These are phyloP conservation scores for Harpagoxenus sublaevis DNA, from an alignment of 2,888 invertebrate genomes.

Conservation along the genomic window DNA sequence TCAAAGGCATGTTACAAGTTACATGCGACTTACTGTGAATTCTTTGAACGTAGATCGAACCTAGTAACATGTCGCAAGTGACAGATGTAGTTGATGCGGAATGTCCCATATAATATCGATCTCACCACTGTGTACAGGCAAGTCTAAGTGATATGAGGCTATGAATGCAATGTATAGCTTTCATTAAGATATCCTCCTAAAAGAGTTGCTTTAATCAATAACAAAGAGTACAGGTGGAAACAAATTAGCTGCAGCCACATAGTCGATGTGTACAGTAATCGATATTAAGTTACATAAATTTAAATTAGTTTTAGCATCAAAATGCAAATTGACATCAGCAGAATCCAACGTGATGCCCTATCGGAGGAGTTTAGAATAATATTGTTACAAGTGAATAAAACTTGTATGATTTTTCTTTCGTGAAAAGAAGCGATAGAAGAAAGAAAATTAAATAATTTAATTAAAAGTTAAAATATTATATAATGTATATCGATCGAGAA, in stretches of 20 bases:
- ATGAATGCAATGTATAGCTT: constrained; percentile 69
- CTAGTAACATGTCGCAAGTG: constrained; percentile 66
- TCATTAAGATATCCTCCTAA: constrained; percentile 63
- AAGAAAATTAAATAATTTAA: neutral
- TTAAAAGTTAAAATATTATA: neutral
- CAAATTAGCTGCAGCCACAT: constrained; percentile 6
- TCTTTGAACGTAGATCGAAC: constrained; percentile 58
- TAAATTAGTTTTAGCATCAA: neutral
- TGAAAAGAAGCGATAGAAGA: neutral
- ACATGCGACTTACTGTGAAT: constrained; percentile 39
- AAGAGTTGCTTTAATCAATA: constrained; percentile 40
- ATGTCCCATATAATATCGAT: constrained; percentile 78
- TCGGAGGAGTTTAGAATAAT: neutral
- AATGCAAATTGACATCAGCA: neutral
- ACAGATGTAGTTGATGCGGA: constrained; percentile 76
- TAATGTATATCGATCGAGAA: neutral
- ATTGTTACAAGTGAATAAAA: neutral
- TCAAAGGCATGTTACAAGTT: constrained; percentile 25
- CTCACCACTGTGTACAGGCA: constrained; percentile 57
- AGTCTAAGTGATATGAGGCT: constrained; percentile 65
- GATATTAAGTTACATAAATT: constrained; percentile 23
- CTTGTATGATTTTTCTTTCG: neutral
- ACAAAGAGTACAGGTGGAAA: constrained; percentile 7
- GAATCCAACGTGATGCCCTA: neutral
- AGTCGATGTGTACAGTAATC: constrained; percentile 4